These are phyloP conservation scores for Hyalella azteca DNA, from an alignment of 2,888 invertebrate genomes.

Conservation along the genomic window DNA sequence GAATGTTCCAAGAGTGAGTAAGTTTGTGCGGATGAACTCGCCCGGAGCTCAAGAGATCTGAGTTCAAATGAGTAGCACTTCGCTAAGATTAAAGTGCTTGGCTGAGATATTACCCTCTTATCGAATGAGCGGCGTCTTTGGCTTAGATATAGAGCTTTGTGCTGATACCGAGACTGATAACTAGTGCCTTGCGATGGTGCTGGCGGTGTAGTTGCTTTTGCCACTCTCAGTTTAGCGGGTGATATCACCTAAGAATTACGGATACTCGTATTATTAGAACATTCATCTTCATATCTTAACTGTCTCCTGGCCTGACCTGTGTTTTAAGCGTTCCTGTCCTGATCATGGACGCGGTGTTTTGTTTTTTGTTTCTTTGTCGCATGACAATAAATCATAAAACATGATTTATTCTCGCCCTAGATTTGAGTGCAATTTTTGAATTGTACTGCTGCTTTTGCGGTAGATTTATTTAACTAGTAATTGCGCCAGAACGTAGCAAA, in stretches of 20 bases:
- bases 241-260: not conserved
- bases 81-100: not conserved
- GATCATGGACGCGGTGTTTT: not conserved
- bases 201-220: not conserved
- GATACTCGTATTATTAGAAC: not conserved
- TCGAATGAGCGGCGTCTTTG: not conserved
- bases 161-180: not conserved
- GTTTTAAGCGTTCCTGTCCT: not conserved
- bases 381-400: no score
- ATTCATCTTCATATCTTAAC: not conserved
- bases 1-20: no score
- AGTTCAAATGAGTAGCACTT: not conserved
- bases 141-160: conserved; percentile 10
- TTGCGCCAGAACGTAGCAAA: no score
- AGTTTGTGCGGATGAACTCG: no score
- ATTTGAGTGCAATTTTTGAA: no score
- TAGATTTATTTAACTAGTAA: no score
- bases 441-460: no score
- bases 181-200: not conserved
- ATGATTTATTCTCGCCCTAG: no score
- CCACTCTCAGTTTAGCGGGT: not conserved
- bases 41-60: no score
- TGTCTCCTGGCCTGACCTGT: not conserved
- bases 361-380: no score
- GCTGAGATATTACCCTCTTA: conserved; percentile 11